Evolutionary conservation across 2,888 invertebrate genomes (phyloP).

Genomic region (Cerastis leucographa): DNA sequence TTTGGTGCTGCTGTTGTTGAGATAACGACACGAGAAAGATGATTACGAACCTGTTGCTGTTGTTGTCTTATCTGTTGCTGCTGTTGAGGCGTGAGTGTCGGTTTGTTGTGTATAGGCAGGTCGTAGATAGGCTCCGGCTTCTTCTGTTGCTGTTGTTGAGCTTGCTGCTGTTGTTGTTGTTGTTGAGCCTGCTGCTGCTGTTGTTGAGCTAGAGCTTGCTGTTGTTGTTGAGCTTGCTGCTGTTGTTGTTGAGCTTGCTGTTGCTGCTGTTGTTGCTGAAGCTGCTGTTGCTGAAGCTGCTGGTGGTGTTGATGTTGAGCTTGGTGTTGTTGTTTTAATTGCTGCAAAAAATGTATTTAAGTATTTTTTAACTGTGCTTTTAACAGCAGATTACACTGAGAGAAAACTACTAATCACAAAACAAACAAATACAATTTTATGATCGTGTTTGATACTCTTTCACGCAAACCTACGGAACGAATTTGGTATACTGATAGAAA

Average conservation of each 20-base stretch:
- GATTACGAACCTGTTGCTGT: constrained; percentile 64
- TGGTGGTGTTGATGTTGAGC: constrained; percentile 59
- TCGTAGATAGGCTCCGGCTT: constrained; percentile 88
- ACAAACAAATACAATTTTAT: too few relatives aligned
- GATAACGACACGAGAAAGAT: too few relatives aligned
- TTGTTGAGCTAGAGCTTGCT: constrained; percentile 41
- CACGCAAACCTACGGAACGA: too few relatives aligned
- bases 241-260: constrained; percentile 53
- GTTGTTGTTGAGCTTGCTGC: constrained; percentile 67
- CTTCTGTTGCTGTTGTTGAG: constrained; percentile 69
- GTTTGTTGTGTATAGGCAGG: constrained; percentile 86
- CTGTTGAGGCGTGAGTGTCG: constrained; percentile 80
- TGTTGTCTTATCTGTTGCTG: constrained; percentile 77
- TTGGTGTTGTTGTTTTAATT: constrained; percentile 74
- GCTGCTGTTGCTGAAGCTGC: constrained; percentile 74
- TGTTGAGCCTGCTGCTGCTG: constrained; percentile 16
- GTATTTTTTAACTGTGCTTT: neutral
- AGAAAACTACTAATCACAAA: too few relatives aligned
- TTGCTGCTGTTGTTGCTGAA: constrained; percentile 32
- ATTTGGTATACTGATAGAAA: too few relatives aligned
- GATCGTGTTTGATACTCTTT: too few relatives aligned
- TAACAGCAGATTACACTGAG: too few relatives aligned
- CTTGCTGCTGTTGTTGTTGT: constrained; percentile 5
- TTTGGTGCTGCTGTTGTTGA: too few relatives aligned
- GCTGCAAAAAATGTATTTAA: constrained; percentile 59